Conservation (phyloP, 2,888 invertebrate genomes). For the Zygogramma bicolorata region DNA sequence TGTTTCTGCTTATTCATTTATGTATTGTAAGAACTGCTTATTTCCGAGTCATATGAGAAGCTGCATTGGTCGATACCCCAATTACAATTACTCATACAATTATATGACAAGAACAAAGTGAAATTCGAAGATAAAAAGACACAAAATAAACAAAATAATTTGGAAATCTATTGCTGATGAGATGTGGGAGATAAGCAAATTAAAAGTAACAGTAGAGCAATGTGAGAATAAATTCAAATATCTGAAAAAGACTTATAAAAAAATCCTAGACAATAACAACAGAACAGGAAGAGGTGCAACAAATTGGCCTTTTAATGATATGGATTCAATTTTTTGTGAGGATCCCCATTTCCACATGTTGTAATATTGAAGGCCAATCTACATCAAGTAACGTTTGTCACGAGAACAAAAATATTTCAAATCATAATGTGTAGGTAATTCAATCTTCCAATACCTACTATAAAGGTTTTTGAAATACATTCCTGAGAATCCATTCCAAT, state of each 20-base stretch:
- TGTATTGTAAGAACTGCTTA: not conserved
- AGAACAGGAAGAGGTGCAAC: constrained; percentile 12
- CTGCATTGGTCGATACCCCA: constrained; percentile 15
- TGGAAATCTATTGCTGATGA: constrained; percentile 23
- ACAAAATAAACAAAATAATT: not conserved
- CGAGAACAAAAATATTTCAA: not conserved
- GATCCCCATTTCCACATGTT: constrained; percentile 7
- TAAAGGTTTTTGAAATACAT: not conserved
- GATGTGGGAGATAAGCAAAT: constrained; percentile 13
- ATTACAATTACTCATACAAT: constrained; percentile 16
- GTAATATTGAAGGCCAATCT: constrained; percentile 3
- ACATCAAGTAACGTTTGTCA: constrained; percentile 10
- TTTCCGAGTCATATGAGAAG: constrained; percentile 16
- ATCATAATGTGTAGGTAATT: constrained; percentile 1
- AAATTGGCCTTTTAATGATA: constrained; percentile 15
- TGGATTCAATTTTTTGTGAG: constrained; percentile 16
- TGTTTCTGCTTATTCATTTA: too few relatives aligned
- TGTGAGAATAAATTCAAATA: constrained; percentile 17
- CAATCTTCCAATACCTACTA: not conserved
- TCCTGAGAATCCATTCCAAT: not conserved
- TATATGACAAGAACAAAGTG: not conserved
- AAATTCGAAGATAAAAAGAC: constrained; percentile 19
- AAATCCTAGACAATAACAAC: constrained; percentile 1
- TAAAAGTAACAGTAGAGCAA: not conserved
- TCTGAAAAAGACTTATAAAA: constrained; percentile 3